phyloP scores from a whole-genome alignment of 1,140 invertebrate species.

The Eriosoma lanigerum region DNA sequence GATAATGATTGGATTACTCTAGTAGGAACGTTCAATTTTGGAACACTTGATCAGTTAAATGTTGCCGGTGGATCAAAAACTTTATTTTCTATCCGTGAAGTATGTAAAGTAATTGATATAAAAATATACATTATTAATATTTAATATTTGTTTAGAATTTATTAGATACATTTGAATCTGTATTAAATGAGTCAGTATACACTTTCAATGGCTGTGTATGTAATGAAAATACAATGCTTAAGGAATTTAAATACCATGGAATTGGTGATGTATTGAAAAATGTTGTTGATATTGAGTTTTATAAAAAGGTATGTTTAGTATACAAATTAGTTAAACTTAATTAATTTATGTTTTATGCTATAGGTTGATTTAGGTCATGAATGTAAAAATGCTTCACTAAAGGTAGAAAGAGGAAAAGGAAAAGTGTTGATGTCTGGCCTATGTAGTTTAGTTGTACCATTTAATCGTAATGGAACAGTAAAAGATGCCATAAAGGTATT shows the following conservation, averaged over 20 bases:
- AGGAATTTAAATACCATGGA: not conserved
- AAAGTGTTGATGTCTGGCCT: constrained; percentile 32
- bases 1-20: constrained; percentile 38
- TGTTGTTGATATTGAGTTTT: constrained; percentile 34
- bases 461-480: constrained; percentile 28
- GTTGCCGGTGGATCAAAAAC: constrained; percentile 32
- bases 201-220: constrained; percentile 27
- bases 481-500: constrained; percentile 34
- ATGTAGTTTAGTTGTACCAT: constrained; percentile 34
- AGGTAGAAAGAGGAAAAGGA: constrained; percentile 17
- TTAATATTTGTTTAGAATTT: constrained; percentile 21
- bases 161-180: constrained; percentile 32
- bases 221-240: constrained; percentile 38
- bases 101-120: not conserved
- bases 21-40: constrained; percentile 48
- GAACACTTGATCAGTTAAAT: constrained; percentile 21
- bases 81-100: constrained; percentile 31
- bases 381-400: constrained; percentile 31
- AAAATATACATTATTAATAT: not conserved
- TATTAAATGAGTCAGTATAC: not conserved
- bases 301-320: constrained; percentile 9
- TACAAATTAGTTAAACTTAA: not conserved
- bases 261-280: constrained; percentile 33
- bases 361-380: constrained; percentile 18
- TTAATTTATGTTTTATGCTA: not conserved